phyloP scores from a whole-genome alignment of 2,888 invertebrate genomes.

The Ectropis crepuscularia region DNA sequence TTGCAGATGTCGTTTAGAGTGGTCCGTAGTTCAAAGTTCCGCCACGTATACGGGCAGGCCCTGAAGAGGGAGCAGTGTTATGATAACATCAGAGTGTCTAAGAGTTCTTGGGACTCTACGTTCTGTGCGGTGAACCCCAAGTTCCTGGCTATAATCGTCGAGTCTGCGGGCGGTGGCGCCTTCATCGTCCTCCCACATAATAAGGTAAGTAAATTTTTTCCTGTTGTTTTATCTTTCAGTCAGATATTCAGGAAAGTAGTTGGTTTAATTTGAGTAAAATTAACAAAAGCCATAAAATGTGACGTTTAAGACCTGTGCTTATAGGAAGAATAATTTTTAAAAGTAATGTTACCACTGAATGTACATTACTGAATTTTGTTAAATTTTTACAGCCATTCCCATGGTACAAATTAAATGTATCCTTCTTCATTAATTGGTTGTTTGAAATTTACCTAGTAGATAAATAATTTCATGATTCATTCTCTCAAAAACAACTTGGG shows the following conservation, averaged over 20 bases:
- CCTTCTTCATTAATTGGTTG: too few relatives aligned
- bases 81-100: constrained; percentile 98
- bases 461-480: too few relatives aligned
- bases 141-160: constrained; percentile 98
- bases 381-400: too few relatives aligned
- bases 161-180: constrained; percentile 98
- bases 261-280: not conserved
- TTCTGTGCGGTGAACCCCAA: constrained; percentile 99
- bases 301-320: too few relatives aligned
- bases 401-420: too few relatives aligned
- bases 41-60: constrained; percentile 96
- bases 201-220: constrained; percentile 86
- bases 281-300: too few relatives aligned
- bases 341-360: too few relatives aligned
- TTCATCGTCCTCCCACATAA: constrained; percentile 97
- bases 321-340: too few relatives aligned
- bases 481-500: too few relatives aligned
- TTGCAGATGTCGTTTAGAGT: constrained; percentile 97
- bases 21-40: constrained; percentile 98
- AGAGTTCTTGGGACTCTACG: constrained; percentile 99
- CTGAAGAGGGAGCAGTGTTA: constrained; percentile 98
- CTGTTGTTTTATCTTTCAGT: constrained; percentile 31
- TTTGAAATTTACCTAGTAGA: too few relatives aligned
- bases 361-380: too few relatives aligned
- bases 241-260: constrained; percentile 1